A percentile compares a stretch with the other conserved stretches of the same genome.
Conservation (phyloP, 2,888 invertebrate species). For the Agrenia bidenticulata region DNA sequence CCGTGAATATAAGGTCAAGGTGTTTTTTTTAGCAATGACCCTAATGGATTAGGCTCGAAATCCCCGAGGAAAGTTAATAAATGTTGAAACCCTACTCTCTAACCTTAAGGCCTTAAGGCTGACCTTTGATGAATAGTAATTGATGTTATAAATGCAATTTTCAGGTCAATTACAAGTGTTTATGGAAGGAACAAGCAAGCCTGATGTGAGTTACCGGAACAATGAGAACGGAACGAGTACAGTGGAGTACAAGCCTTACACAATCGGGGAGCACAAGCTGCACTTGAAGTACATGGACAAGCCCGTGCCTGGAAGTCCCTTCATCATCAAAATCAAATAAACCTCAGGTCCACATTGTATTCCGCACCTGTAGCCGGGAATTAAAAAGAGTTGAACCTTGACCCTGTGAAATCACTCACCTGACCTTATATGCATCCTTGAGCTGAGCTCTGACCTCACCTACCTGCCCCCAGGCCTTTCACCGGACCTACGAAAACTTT, state of each 20-base stretch:
- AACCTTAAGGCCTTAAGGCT: no score
- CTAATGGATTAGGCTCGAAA: no score
- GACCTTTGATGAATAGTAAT: no score
- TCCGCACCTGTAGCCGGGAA: background rate
- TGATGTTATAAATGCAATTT: no score
- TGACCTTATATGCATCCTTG: no score
- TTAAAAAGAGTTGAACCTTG: constrained; percentile 1
- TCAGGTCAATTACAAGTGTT: constrained; percentile 50
- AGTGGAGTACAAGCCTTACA: constrained; percentile 49
- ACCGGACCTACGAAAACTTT: no score
- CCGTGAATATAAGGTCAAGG: no score
- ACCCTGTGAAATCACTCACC: background rate
- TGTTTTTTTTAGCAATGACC: no score
- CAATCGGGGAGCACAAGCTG: constrained; percentile 50
- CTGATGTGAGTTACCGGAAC: constrained; percentile 49
- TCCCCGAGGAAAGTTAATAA: no score
- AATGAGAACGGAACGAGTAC: constrained; percentile 51
- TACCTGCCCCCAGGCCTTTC: no score
- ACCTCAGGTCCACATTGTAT: background rate
- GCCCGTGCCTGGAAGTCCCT: constrained; percentile 51
- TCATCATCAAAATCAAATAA: constrained; percentile 48
- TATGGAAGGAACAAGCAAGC: constrained; percentile 52
- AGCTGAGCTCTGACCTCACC: no score
- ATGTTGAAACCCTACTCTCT: no score
- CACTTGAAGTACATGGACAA: constrained; percentile 50